Percentiles rank a stretch among this genome's conserved stretches.
Evolutionary conservation across 1,140 invertebrate species (phyloP).

Genomic region (Cephus cinctus): DNA sequence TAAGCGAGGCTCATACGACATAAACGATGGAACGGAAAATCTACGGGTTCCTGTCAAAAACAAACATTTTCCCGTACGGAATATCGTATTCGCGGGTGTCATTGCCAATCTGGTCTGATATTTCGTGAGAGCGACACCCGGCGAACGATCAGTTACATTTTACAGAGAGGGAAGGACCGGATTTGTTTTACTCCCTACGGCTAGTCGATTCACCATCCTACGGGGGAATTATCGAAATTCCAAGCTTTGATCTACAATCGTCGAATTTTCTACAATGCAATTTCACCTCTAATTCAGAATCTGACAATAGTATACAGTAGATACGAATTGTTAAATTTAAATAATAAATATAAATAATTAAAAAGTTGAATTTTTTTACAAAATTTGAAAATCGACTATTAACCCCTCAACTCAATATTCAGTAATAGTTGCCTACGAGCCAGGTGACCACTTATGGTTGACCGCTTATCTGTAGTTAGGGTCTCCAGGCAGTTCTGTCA

Average conservation of each 20-base stretch:
- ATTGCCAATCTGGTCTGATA: slow-evolving; percentile 33
- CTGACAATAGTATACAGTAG: too few species aligned
- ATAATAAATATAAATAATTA: too few species aligned
- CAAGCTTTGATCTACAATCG: too few species aligned
- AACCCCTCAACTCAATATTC: neutral
- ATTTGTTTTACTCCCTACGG: too few species aligned
- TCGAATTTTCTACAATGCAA: too few species aligned
- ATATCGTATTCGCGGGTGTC: slow-evolving; percentile 28
- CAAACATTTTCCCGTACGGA: slow-evolving; percentile 22
- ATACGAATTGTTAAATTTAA: too few species aligned
- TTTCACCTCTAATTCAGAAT: too few species aligned
- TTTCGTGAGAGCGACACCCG: slow-evolving; percentile 14
- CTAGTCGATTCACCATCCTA: too few species aligned
- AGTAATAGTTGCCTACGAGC: too few species aligned
- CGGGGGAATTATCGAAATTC: too few species aligned
- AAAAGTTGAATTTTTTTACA: too few species aligned
- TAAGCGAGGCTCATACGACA: slow-evolving; percentile 33
- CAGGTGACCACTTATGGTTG: slow-evolving; percentile 15
- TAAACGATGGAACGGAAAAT: slow-evolving; percentile 31
- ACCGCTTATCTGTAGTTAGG: slow-evolving; percentile 21
- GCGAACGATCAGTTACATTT: neutral
- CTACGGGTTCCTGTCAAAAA: slow-evolving; percentile 39
- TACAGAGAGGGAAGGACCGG: too few species aligned
- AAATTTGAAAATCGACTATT: slow-evolving; percentile 2
- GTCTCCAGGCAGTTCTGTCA: slow-evolving; percentile 16